phyloP scores from a whole-genome alignment of 2,888 invertebrate species.

The Piscicola geometra region DNA sequence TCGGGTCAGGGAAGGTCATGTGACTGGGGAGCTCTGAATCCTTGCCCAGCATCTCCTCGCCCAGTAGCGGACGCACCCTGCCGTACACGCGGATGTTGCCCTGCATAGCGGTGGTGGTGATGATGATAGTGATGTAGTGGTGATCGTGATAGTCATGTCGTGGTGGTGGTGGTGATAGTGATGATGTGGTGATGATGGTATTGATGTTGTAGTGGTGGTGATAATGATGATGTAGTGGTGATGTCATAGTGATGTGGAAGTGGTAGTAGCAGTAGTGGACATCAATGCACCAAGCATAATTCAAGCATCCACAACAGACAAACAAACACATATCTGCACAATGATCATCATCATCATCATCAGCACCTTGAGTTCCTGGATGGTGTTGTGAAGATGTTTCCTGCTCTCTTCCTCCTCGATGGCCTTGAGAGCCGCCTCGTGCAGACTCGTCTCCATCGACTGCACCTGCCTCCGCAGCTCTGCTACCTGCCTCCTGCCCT shows the following conservation, averaged over 20 bases:
- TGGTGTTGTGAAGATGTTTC: constrained; percentile 54
- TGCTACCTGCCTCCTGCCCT: constrained; percentile 38
- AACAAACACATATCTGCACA: background rate
- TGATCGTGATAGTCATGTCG: too few relatives aligned
- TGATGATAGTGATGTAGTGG: too few relatives aligned
- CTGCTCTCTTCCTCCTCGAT: constrained; percentile 51
- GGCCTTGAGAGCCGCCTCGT: constrained; percentile 42
- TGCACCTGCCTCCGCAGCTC: constrained; percentile 24
- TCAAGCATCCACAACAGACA: background rate
- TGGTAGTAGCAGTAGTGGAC: too few relatives aligned
- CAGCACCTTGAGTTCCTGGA: constrained; percentile 56
- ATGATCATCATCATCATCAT: too few relatives aligned
- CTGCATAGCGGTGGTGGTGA: too few relatives aligned
- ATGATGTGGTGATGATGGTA: too few relatives aligned
- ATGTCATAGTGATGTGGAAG: too few relatives aligned
- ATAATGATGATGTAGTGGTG: too few relatives aligned
- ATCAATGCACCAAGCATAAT: constrained; percentile 1
- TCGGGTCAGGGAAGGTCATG: constrained; percentile 51
- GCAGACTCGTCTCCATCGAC: constrained; percentile 34
- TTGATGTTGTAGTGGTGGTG: too few relatives aligned
- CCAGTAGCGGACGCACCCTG: constrained; percentile 56
- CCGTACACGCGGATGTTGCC: constrained; percentile 59
- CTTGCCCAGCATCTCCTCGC: constrained; percentile 47
- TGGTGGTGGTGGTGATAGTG: too few relatives aligned
- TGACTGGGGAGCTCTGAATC: constrained; percentile 48